These are phyloP conservation scores for Phylloscopus whistleri DNA, from an alignment of 2,113 vertebrate species.

Conservation along the genomic window DNA sequence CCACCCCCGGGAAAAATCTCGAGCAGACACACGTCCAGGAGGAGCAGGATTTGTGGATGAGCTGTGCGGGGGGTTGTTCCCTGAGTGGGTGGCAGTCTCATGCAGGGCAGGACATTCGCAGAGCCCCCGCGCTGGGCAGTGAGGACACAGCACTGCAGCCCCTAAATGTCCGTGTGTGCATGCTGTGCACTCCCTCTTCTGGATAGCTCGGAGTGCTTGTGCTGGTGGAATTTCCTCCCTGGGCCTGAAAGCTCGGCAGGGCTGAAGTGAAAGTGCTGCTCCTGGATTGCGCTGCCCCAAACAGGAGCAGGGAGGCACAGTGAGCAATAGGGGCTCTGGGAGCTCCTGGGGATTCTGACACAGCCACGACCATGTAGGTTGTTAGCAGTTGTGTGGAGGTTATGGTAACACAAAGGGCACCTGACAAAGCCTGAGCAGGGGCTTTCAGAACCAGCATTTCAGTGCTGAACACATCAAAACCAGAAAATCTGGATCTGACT, in stretches of 20 bases:
- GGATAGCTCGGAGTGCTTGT: not conserved
- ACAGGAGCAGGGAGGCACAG: not conserved
- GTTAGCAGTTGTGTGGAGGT: not conserved
- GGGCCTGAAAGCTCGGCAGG: not conserved
- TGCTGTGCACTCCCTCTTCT: constrained; percentile 54
- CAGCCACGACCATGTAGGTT: not conserved
- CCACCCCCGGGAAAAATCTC: not conserved
- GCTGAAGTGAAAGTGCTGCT: not conserved
- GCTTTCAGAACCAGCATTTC: not conserved
- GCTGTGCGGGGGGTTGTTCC: not conserved
- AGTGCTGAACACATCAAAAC: not conserved
- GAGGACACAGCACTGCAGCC: not conserved
- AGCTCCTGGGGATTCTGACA: not conserved
- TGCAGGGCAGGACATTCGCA: accelerated
- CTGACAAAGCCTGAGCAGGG: not conserved
- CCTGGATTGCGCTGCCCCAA: not conserved
- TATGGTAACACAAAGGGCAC: not conserved
- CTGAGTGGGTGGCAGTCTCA: not conserved
- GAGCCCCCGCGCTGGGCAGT: not conserved
- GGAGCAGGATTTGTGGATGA: not conserved
- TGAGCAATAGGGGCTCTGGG: not conserved
- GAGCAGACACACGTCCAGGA: not conserved
- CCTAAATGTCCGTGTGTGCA: accelerated
- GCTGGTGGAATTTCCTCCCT: not conserved
- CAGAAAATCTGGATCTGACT: accelerated